phyloP scores from a whole-genome alignment of 2,797 vertebrate species.

The Catharus ustulatus region DNA sequence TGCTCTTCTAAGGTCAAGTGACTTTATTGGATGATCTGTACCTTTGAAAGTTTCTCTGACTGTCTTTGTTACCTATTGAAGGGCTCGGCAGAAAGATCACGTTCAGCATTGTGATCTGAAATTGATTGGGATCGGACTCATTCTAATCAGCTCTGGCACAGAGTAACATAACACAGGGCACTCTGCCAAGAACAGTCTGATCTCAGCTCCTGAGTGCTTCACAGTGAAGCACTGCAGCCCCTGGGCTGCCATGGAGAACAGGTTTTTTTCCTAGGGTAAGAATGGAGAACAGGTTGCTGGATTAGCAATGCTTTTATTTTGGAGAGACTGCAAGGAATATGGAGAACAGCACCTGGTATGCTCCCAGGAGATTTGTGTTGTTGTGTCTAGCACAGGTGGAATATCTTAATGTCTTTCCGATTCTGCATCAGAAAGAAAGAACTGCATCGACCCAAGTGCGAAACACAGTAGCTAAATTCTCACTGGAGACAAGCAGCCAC shows the following conservation, averaged over 20 bases:
- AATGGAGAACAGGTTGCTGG: background rate
- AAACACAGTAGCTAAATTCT: constrained; percentile 11
- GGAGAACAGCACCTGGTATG: background rate
- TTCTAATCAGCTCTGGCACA: constrained; percentile 49
- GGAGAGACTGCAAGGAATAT: background rate
- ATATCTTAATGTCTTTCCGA: background rate
- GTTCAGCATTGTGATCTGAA: constrained; percentile 38
- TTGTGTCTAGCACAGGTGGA: background rate
- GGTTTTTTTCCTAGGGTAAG: background rate
- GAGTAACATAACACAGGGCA: background rate
- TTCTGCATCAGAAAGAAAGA: background rate
- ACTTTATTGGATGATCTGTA: background rate
- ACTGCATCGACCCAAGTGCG: background rate
- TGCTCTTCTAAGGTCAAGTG: background rate
- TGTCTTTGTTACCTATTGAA: constrained; percentile 12
- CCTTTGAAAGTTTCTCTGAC: constrained; percentile 23
- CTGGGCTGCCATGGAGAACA: background rate
- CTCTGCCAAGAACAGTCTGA: constrained; percentile 54
- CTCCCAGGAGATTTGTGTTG: background rate
- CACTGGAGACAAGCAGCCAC: background rate
- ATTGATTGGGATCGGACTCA: constrained; percentile 47
- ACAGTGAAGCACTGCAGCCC: background rate
- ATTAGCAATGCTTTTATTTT: background rate
- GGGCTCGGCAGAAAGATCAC: background rate
- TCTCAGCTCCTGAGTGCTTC: background rate